Percentiles rank a stretch among this genome's conserved stretches.
These are phyloP conservation scores for Agrotis puta DNA, from an alignment of 2,888 invertebrate species.

Conservation along the genomic window DNA sequence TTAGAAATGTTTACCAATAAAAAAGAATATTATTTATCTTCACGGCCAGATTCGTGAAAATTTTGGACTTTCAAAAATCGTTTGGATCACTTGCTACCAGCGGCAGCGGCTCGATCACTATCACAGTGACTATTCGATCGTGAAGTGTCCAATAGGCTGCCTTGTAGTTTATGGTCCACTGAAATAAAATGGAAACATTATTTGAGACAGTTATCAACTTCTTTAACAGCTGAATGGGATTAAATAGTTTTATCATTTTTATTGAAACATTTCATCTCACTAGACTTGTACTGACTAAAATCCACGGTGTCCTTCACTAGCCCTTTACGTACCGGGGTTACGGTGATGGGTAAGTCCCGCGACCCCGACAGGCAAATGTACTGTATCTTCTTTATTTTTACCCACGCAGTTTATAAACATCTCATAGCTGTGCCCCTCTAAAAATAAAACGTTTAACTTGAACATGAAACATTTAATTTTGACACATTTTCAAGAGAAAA, in stretches of 20 bases:
- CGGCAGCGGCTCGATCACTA: slow-evolving; percentile 7
- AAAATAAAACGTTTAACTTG: slow-evolving; percentile 38
- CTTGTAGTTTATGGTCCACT: background rate
- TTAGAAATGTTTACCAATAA: background rate
- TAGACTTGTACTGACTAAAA: too few species aligned
- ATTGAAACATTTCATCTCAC: too few species aligned
- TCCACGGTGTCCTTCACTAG: too few species aligned
- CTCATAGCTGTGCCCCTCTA: background rate
- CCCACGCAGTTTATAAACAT: slow-evolving; percentile 6
- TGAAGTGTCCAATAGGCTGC: background rate
- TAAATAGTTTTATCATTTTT: too few species aligned
- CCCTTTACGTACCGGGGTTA: too few species aligned
- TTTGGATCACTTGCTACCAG: background rate
- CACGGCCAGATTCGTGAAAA: background rate
- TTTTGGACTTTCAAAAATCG: background rate
- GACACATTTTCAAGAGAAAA: slow-evolving; percentile 60
- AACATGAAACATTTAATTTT: slow-evolving; percentile 47
- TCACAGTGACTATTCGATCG: background rate
- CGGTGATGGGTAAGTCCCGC: too few species aligned
- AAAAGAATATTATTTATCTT: background rate
- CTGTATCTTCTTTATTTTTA: background rate
- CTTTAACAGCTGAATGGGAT: background rate
- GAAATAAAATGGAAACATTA: slow-evolving; percentile 1
- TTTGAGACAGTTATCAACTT: background rate
- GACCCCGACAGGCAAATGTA: too few species aligned